A percentile compares a stretch with the other conserved stretches of the same genome.
Evolutionary conservation across 1,140 invertebrate species (phyloP).

Genomic region (Brachionus angularis): DNA sequence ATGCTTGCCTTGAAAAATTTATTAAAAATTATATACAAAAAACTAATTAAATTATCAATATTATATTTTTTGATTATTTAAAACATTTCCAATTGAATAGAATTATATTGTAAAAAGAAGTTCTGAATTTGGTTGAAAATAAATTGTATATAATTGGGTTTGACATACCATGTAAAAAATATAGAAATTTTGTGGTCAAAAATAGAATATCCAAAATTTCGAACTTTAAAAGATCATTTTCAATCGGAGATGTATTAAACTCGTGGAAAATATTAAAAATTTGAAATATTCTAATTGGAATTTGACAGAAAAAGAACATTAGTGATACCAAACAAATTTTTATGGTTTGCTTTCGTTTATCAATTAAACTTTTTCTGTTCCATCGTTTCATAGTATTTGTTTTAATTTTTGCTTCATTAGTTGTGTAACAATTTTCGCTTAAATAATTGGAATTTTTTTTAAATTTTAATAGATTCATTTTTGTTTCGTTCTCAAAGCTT

Average conservation of each 20-base stretch:
- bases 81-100: too few species aligned
- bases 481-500: neutral
- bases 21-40: too few species aligned
- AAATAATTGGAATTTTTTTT: neutral
- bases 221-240: slow-evolving; percentile 3
- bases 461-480: neutral
- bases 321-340: slow-evolving; percentile 22
- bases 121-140: slow-evolving; percentile 49
- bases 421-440: too few species aligned
- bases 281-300: slow-evolving; percentile 18
- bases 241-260: neutral
- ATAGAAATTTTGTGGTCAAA: slow-evolving; percentile 45
- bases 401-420: too few species aligned
- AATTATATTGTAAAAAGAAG: slow-evolving; percentile 41
- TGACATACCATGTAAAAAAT: slow-evolving; percentile 41
- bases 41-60: too few species aligned
- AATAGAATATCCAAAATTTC: slow-evolving; percentile 8
- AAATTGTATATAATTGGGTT: slow-evolving; percentile 44
- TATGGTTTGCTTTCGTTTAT: slow-evolving; percentile 16
- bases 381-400: too few species aligned
- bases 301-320: slow-evolving; percentile 30
- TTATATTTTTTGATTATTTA: too few species aligned
- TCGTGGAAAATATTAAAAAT: slow-evolving; percentile 15
- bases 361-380: neutral
- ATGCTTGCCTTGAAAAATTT: too few species aligned